These are phyloP conservation scores for Epistrophe eligans DNA, from an alignment of 2,888 invertebrate species.

Conservation along the genomic window DNA sequence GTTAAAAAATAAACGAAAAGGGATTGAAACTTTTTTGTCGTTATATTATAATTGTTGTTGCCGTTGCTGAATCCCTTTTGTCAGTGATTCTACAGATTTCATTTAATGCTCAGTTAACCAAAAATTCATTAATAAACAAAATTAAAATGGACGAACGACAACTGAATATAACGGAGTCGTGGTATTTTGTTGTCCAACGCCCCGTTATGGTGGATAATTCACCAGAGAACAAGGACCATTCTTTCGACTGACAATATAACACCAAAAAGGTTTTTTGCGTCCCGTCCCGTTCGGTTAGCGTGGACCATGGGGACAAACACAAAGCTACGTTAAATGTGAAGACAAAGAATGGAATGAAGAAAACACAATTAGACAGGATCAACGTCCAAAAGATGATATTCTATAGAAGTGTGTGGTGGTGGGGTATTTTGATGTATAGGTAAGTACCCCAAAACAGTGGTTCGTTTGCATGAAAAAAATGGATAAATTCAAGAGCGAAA, in stretches of 20 bases:
- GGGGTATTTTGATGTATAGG: too few relatives aligned
- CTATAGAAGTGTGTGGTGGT: neutral
- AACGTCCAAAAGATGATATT: conserved; percentile 60
- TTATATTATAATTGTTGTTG: conserved; percentile 21
- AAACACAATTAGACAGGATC: conserved; percentile 70
- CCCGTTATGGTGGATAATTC: conserved; percentile 52
- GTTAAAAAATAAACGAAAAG: conserved; percentile 49
- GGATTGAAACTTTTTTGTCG: conserved; percentile 62
- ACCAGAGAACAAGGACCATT: conserved; percentile 60
- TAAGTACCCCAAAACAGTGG: neutral
- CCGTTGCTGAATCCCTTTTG: conserved; percentile 40
- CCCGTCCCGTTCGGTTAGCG: conserved; percentile 1
- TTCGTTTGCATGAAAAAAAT: neutral
- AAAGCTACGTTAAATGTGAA: conserved; percentile 28
- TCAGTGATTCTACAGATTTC: conserved; percentile 70
- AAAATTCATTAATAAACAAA: conserved; percentile 76
- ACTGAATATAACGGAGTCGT: conserved; percentile 31
- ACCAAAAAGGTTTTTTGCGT: conserved; percentile 46
- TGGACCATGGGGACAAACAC: neutral
- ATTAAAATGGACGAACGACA: conserved; percentile 68
- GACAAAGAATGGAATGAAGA: conserved; percentile 52
- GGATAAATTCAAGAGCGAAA: neutral
- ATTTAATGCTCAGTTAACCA: conserved; percentile 76
- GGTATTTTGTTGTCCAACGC: conserved; percentile 28
- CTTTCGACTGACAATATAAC: conserved; percentile 57